phyloP scores from a whole-genome alignment of 2,797 vertebrate genomes.

The Notolepis coatsorum region DNA sequence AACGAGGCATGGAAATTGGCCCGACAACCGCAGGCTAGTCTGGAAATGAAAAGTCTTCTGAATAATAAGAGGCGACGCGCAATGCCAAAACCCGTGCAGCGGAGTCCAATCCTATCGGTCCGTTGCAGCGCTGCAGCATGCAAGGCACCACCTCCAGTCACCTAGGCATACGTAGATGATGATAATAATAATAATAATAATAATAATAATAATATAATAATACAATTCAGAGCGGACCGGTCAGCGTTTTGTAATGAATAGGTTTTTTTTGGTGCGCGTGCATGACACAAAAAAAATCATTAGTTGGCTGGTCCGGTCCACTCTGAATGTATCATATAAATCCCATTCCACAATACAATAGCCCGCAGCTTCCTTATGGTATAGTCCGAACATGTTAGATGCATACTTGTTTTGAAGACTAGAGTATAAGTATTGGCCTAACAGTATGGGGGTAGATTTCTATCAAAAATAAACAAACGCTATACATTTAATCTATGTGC shows the following conservation, averaged over 20 bases:
- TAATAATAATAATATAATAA: conserved; percentile 65
- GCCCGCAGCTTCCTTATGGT: no score
- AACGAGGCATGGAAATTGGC: conserved; percentile 32
- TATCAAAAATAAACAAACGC: no score
- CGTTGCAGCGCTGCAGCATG: conserved; percentile 62
- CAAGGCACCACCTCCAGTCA: conserved; percentile 57
- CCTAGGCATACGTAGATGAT: conserved; percentile 72
- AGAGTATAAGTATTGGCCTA: no score
- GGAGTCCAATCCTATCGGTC: conserved; percentile 31
- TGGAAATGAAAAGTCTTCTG: conserved; percentile 6
- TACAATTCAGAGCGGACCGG: conserved; percentile 52
- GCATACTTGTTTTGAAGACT: no score
- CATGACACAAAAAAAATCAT: background rate
- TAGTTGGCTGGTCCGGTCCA: conserved; percentile 29
- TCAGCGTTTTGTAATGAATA: background rate
- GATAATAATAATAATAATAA: conserved; percentile 52
- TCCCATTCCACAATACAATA: conserved; percentile 34
- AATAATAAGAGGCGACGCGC: conserved; percentile 8
- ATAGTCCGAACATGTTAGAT: no score
- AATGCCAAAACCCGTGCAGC: conserved; percentile 3
- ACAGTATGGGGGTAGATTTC: no score
- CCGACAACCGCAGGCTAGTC: conserved; percentile 25
- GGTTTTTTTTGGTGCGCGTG: no score
- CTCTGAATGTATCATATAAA: conserved; percentile 62
- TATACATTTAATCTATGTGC: no score